Base-by-base conservation (phyloP, 2,888 invertebrate species). In the Auanema freiburgensis region DNA sequence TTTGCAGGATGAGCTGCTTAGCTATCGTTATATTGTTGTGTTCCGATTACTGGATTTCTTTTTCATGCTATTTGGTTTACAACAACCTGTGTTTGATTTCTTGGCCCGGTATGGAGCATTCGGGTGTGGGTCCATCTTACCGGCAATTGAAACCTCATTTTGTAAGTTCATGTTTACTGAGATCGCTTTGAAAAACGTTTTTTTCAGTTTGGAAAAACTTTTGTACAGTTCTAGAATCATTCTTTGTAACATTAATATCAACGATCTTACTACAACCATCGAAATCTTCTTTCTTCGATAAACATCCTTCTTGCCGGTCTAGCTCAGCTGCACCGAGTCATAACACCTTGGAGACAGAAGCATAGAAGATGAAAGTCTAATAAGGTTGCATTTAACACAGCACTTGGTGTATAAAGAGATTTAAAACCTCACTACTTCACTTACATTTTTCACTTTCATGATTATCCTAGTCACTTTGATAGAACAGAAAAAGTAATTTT, bases 161-260 rank as follows among this genome's bases (percentile, higher is more conserved):
- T 74, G 74, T 74, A 18, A 65, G 74, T 66, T 53, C n/a, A n/a
- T n/a, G n/a, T n/a, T n/a, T n/a, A n/a, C n/a, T n/a, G n/a, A n/a
- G n/a, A 21, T 46, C n/a, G 16, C 40, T 25, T 11, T 64, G 14
- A 4, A 33, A 18, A 41, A 21, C 10, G 16, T 11, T 18, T 4
- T 57, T 57, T 79, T 62, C 59, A 80, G 80, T 79, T 59, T 80
- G 80, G 80, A 79, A 80, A 69, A 80, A 80, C 63, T 71, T 77
- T 57, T 74, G 73, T 52, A 78, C 75, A 10, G 74, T 81, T 21
- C 59, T 78, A 55, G 80, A 79, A 60, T 73, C 80, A n/a, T 79
- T 80, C 64, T 63, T 76, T 55, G 79, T 80, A 21, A 77, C 78
- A n/a, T 57, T 81, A 5, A 74, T 81, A 56, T 75, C 79, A 10